A percentile compares a stretch with the other conserved stretches of the same genome.
Evolutionary conservation across 2,888 invertebrate species (phyloP).

Genomic region (Stenoptilia bipunctidactyla): DNA sequence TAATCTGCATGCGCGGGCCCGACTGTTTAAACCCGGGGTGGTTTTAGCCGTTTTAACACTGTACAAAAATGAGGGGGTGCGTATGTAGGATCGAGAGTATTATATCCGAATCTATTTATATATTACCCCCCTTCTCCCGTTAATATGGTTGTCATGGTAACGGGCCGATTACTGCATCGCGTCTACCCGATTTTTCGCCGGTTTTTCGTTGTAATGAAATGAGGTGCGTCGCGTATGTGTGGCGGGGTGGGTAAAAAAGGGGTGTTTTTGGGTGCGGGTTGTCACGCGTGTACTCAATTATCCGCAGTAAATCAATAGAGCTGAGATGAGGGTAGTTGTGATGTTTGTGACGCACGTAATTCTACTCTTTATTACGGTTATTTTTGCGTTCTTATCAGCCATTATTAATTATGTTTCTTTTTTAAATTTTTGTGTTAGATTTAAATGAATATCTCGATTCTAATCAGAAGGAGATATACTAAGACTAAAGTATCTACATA

Average conservation of each 20-base stretch:
- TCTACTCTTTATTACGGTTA: conserved; percentile 44
- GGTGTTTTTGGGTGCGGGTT: conserved; percentile 26
- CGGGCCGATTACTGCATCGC: conserved; percentile 64
- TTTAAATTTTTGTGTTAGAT: no score
- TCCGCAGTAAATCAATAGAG: conserved; percentile 69
- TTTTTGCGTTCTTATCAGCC: no score
- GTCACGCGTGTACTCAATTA: conserved; percentile 71
- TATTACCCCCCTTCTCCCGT: conserved; percentile 43
- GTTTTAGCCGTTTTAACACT: conserved; percentile 68
- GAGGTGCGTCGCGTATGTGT: conserved; percentile 59
- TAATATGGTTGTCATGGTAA: conserved; percentile 65
- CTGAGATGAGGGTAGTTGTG: conserved; percentile 66
- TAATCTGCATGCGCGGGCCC: conserved; percentile 68
- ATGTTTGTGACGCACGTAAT: conserved; percentile 49
- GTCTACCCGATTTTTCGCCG: conserved; percentile 68
- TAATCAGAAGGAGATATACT: no score
- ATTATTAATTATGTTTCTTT: no score
- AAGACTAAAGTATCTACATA: no score
- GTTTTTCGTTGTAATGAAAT: conserved; percentile 72
- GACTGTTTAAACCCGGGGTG: conserved; percentile 34
- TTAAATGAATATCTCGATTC: no score
- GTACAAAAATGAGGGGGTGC: conserved; percentile 60
- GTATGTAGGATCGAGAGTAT: conserved; percentile 63
- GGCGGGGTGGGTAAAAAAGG: conserved; percentile 19
- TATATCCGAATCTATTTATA: conserved; percentile 69